Evolutionary conservation across 30 jellyfish, hydroid and myxozoan species (phyloP).

Genomic region (Clytia hemisphaerica): DNA sequence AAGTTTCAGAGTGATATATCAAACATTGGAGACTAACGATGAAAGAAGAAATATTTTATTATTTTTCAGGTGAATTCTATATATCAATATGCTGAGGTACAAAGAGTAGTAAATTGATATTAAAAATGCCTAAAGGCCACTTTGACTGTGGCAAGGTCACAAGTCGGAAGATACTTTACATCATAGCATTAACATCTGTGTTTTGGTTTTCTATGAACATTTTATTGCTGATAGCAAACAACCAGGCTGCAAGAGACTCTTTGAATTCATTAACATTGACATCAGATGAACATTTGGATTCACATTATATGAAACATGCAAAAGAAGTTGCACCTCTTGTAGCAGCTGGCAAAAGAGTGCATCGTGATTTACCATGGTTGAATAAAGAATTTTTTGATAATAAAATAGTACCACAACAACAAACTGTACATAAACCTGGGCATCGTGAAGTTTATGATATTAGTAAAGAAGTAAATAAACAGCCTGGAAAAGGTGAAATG

Average conservation of each 20-base stretch:
- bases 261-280: slow-evolving; percentile 52
- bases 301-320: slow-evolving; percentile 72
- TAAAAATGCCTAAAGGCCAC: no score
- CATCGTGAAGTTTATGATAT: slow-evolving; percentile 74
- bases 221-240: slow-evolving; percentile 64
- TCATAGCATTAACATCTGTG: slow-evolving; percentile 75
- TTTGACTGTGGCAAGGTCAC: slow-evolving; percentile 14
- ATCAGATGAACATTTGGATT: slow-evolving; percentile 57
- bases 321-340: slow-evolving; percentile 59
- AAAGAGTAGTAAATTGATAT: no score
- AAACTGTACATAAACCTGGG: not conserved
- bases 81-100: no score
- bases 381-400: slow-evolving; percentile 27
- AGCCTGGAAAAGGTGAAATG: slow-evolving; percentile 88
- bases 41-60: no score
- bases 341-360: slow-evolving; percentile 69
- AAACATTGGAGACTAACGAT: no score
- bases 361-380: slow-evolving; percentile 79
- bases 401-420: not conserved
- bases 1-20: no score
- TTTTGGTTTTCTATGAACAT: slow-evolving; percentile 90
- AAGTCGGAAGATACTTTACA: slow-evolving; percentile 41
- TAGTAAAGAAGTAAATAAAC: slow-evolving; percentile 45
- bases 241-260: slow-evolving; percentile 81
- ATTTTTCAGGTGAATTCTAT: no score